phyloP scores from a whole-genome alignment of 2,113 vertebrate species.

The Ifrita kowaldi region DNA sequence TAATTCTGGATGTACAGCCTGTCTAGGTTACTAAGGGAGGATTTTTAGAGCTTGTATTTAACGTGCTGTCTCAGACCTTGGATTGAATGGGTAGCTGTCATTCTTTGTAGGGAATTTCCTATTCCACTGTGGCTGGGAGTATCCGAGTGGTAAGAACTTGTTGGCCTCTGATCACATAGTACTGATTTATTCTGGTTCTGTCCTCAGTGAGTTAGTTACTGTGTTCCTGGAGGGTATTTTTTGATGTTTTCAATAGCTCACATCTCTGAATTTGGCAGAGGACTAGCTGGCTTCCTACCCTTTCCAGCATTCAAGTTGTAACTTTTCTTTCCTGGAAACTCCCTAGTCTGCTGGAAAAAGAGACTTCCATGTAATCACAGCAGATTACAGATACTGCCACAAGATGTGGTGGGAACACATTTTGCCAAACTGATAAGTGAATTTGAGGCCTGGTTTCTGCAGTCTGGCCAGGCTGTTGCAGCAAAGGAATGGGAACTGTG shows the following conservation, averaged over 20 bases:
- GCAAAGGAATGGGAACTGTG: neutral
- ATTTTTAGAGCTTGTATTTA: neutral
- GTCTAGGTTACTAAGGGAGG: neutral
- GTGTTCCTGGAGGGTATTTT: slow-evolving; percentile 4
- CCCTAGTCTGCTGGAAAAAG: neutral
- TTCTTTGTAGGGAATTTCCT: slow-evolving; percentile 47
- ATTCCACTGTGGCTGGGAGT: slow-evolving; percentile 43
- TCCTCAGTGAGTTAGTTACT: neutral
- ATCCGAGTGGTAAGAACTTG: slow-evolving; percentile 33
- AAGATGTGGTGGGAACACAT: neutral
- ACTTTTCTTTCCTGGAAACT: neutral
- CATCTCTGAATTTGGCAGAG: neutral
- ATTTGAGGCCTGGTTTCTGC: neutral
- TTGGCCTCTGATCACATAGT: slow-evolving; percentile 4
- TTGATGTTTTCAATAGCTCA: neutral
- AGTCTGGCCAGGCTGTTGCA: neutral
- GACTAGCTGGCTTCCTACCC: neutral
- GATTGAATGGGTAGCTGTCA: slow-evolving; percentile 2
- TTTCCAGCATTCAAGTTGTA: neutral
- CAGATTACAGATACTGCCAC: neutral
- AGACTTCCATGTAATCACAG: neutral
- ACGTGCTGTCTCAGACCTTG: neutral
- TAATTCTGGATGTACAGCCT: neutral
- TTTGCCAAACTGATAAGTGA: neutral
- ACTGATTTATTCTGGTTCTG: neutral